These are phyloP conservation scores for Gymnogyps californianus DNA, from an alignment of 2,113 vertebrate species.

Conservation along the genomic window DNA sequence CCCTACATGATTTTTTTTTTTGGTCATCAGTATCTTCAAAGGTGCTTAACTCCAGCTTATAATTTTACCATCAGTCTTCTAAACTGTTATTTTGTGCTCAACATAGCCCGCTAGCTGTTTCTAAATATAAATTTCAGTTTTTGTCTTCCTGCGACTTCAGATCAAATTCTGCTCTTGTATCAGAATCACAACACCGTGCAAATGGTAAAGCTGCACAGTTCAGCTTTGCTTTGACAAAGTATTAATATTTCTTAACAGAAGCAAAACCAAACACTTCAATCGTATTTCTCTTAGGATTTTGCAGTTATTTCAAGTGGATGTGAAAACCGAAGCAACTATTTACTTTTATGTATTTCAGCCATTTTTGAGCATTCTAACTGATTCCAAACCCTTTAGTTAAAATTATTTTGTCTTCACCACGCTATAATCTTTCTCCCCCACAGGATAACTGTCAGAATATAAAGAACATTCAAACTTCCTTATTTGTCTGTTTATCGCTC, in stretches of 20 bases:
- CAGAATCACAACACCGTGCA: not conserved
- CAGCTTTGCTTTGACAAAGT: not conserved
- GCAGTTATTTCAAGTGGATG: not conserved
- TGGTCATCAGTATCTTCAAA: not conserved
- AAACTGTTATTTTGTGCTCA: not conserved
- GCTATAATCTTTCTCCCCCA: not conserved
- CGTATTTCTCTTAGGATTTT: not conserved
- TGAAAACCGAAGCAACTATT: not conserved
- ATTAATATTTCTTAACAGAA: not conserved
- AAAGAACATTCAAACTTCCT: slow-evolving; percentile 33
- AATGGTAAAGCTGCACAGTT: not conserved
- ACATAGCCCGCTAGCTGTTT: not conserved
- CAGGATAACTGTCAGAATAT: not conserved
- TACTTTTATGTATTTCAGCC: not conserved
- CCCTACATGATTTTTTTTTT: not conserved
- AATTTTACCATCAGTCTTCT: not conserved
- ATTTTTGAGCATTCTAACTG: not conserved
- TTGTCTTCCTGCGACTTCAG: not conserved
- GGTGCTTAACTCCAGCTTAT: not conserved
- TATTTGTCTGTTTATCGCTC: not conserved
- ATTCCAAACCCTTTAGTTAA: not conserved
- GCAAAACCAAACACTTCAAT: not conserved
- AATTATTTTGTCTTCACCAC: not conserved
- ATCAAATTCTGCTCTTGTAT: not conserved
- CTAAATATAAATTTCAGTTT: not conserved